A percentile compares a stretch with the other conserved stretches of the same genome.
Conservation (phyloP, 1,140 invertebrate species). For the Littorina saxatilis region DNA sequence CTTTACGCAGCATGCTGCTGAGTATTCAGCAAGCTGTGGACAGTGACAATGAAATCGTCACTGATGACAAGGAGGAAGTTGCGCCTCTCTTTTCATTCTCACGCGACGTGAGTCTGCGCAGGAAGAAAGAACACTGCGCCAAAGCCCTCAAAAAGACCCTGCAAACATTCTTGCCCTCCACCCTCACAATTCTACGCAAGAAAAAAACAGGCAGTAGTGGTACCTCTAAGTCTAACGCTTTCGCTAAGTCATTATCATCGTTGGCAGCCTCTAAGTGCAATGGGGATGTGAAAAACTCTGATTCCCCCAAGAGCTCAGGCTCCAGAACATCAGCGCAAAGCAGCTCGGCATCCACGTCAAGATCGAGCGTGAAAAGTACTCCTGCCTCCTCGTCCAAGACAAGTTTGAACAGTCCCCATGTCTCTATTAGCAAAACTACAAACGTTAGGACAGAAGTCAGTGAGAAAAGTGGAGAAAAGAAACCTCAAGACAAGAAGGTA, state of each 20-base stretch:
- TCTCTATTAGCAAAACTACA: not conserved
- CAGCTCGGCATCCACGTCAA: not conserved
- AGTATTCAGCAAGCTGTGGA: slow-evolving; percentile 14
- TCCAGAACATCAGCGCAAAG: slow-evolving; percentile 6
- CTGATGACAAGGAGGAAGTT: not conserved
- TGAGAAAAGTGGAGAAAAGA: not conserved
- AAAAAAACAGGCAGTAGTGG: slow-evolving; percentile 30
- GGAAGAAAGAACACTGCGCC: slow-evolving; percentile 40
- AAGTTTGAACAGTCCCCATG: not conserved
- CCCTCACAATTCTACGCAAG: slow-evolving; percentile 6
- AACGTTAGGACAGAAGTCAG: not conserved
- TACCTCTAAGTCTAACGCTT: not conserved
- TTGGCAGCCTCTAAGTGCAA: not conserved
- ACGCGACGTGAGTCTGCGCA: not conserved
- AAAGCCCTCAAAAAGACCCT: slow-evolving; percentile 37
- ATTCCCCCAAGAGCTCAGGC: not conserved
- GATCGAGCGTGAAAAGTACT: not conserved
- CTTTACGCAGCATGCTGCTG: slow-evolving; percentile 30
- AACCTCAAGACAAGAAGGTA: not conserved
- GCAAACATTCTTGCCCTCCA: slow-evolving; percentile 37
- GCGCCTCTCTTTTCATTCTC: slow-evolving; percentile 29
- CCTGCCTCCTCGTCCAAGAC: not conserved
- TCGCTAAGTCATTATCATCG: not conserved
- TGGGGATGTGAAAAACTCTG: not conserved
- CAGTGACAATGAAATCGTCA: not conserved